Conservation (phyloP, 2,888 invertebrate genomes). For the Caenorhabditis becei region DNA sequence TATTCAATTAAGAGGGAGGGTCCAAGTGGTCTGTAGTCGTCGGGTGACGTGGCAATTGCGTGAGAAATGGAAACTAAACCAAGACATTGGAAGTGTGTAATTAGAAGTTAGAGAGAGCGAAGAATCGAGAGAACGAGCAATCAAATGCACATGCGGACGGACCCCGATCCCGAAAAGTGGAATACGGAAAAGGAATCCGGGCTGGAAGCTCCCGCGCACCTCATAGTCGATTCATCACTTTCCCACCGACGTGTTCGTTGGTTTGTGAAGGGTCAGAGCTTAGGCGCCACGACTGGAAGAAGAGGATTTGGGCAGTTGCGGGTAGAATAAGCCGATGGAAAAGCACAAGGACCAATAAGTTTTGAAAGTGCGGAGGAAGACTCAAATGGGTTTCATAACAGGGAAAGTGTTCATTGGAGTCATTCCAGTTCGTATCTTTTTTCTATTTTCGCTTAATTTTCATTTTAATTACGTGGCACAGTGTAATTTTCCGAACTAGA, state of each 20-base stretch:
- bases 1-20: constrained; percentile 29
- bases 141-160: constrained; percentile 5
- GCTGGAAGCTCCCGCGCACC: constrained; percentile 6
- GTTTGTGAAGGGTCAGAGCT: constrained; percentile 27
- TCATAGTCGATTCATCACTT: constrained; percentile 46
- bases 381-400: no score
- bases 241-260: constrained; percentile 43
- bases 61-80: constrained; percentile 30
- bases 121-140: constrained; percentile 10
- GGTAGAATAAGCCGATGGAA: neutral
- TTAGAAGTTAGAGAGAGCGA: constrained; percentile 14
- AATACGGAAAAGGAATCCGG: neutral
- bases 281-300: constrained; percentile 20
- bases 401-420: neutral
- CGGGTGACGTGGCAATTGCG: constrained; percentile 43
- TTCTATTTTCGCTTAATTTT: neutral
- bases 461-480: neutral
- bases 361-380: no score
- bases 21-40: constrained; percentile 9
- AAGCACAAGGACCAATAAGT: no score
- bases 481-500: constrained; percentile 1
- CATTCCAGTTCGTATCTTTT: neutral
- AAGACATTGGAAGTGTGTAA: constrained; percentile 3
- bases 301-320: constrained; percentile 20
- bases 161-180: neutral